Base-by-base conservation (phyloP, 2,113 vertebrate genomes). In the Sula dactylatra region DNA sequence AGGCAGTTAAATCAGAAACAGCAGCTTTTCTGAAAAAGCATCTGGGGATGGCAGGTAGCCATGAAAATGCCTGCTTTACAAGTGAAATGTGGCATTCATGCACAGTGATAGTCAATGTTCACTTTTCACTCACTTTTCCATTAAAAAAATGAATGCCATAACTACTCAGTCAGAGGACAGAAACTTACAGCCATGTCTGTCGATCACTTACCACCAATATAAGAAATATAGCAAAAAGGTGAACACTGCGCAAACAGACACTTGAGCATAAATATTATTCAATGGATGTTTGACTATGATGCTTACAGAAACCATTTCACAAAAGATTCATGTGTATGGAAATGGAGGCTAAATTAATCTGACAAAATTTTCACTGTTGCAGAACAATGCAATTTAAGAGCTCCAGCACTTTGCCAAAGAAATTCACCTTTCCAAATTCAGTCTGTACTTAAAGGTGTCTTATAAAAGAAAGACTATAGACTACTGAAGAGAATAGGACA, bases 11-110 rank as follows among this genome's bases (percentile, higher is more conserved):
- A 91, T 76, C 36, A 76, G 6, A 29, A 64, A 56, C 13, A 93
- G 20, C 42, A 96, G 13, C 8, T 89, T 84, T 86, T 59, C 55
- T 82, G 55, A 54, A 67, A 88, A 89, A 50, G 7, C n/a, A 47
- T 65, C 66, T 90, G 40, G 9, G 22, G 32, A 71, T 94, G 61
- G 70, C 90, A 94, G 34, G 26, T 71, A 95, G 81, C 70, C 91
- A 91, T 82, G 56, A 94, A 94, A 91, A 89, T 74, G 36, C 9
- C 77, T 84, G 13, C 32, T 96, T 91, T 94, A 71, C 70, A 91
- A 93, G 54, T 91, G 81, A 91, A 93, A 93, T 82, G 55, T 58
- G n/a, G n/a, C 40, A 38, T 62, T 88, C 64, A 70, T 36, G 34
- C 45, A 38, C 34, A 70, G 45, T 58, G 55, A 86, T 74, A 86